phyloP scores from a whole-genome alignment of 2,888 invertebrate genomes.

The Lymantria monacha region DNA sequence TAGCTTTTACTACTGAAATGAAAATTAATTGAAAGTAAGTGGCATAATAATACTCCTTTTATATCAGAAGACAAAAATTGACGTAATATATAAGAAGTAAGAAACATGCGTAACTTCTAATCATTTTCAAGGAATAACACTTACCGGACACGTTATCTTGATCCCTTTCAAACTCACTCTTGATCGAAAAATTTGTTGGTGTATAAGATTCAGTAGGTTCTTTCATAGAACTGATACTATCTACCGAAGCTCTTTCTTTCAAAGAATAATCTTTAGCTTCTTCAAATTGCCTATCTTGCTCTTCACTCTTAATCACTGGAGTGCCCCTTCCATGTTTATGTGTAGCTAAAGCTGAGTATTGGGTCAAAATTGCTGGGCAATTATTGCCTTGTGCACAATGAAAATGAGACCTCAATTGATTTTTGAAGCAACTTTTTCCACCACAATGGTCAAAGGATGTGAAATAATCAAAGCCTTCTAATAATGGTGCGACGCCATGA shows the following conservation, averaged over 20 bases:
- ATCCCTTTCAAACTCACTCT: constrained; percentile 75
- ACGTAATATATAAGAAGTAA: not conserved
- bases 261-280: constrained; percentile 79
- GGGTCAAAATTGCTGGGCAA: constrained; percentile 75
- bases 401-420: constrained; percentile 72
- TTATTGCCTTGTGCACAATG: constrained; percentile 76
- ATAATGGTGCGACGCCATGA: constrained; percentile 90
- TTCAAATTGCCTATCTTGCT: constrained; percentile 64
- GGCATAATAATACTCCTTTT: not conserved
- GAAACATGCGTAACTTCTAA: no score
- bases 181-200: constrained; percentile 72
- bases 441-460: constrained; percentile 77
- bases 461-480: constrained; percentile 93
- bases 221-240: constrained; percentile 64
- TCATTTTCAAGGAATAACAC: constrained; percentile 42
- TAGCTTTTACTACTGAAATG: constrained; percentile 94
- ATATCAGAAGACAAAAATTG: not conserved
- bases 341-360: constrained; percentile 75
- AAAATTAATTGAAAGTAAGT: constrained; percentile 35
- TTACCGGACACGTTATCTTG: constrained; percentile 77
- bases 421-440: constrained; percentile 75
- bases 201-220: constrained; percentile 60
- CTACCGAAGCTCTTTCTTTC: constrained; percentile 72
- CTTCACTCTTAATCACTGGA: constrained; percentile 69
- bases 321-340: constrained; percentile 76